These are phyloP conservation scores for Cephus pulcher DNA, from an alignment of 2,888 invertebrate species.

Conservation along the genomic window DNA sequence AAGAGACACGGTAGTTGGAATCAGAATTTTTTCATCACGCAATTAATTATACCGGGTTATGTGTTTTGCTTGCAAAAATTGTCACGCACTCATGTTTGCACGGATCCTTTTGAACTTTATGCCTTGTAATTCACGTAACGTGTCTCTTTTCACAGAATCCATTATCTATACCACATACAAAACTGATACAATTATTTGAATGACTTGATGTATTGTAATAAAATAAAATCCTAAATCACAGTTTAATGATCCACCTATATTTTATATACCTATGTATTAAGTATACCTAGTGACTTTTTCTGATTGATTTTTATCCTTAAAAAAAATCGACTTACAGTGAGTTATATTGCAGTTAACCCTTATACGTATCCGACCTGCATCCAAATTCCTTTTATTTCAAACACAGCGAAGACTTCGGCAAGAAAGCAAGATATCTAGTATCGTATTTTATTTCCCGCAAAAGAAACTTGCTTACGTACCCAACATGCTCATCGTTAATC, in stretches of 20 bases:
- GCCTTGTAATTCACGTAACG: not conserved
- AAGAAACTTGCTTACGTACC: not conserved
- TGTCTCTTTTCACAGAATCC: not conserved
- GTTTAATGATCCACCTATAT: not conserved
- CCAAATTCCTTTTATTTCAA: not conserved
- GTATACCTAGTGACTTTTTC: not conserved
- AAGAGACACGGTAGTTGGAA: not conserved
- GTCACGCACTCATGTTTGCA: not conserved
- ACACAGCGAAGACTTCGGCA: not conserved
- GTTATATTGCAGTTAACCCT: not conserved
- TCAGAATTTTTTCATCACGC: not conserved
- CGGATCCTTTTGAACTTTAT: not conserved
- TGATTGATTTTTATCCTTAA: not conserved
- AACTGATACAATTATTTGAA: not conserved
- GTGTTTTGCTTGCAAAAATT: not conserved
- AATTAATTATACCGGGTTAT: not conserved
- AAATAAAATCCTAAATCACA: not conserved
- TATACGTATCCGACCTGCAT: not conserved
- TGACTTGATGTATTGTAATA: not conserved
- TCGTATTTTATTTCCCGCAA: not conserved
- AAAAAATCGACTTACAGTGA: not conserved
- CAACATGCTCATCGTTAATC: not conserved
- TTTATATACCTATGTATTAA: not conserved
- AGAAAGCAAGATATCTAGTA: not conserved
- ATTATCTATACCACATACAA: not conserved